Evolutionary conservation across 1,140 invertebrate genomes (phyloP).

Genomic region (Ostrea edulis): DNA sequence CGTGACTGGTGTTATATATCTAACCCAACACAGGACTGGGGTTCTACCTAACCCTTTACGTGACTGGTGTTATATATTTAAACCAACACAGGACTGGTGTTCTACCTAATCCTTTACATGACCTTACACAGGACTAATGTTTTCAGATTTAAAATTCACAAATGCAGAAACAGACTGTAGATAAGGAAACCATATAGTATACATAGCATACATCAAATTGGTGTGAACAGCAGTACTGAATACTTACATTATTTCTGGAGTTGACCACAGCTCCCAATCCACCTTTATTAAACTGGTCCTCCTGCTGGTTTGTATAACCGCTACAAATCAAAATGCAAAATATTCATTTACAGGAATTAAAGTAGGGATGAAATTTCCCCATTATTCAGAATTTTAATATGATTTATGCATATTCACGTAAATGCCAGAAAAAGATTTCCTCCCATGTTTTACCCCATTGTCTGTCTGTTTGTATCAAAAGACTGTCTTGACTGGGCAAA

Average conservation of each 20-base stretch:
- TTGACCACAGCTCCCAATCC: slow-evolving; percentile 71
- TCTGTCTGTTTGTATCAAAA: slow-evolving; percentile 76
- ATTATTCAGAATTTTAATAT: background rate
- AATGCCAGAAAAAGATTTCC: background rate
- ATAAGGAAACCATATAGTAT: no score
- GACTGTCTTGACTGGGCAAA: slow-evolving; percentile 90
- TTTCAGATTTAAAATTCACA: no score
- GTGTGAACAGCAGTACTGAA: background rate
- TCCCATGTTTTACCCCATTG: slow-evolving; percentile 60
- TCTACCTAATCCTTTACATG: no score
- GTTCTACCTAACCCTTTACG: no score
- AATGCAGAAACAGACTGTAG: no score
- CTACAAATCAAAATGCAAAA: slow-evolving; percentile 43
- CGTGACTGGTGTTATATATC: no score
- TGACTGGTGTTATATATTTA: no score
- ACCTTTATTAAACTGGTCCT: slow-evolving; percentile 68
- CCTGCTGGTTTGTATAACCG: slow-evolving; percentile 66
- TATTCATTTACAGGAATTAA: background rate
- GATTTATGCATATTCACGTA: background rate
- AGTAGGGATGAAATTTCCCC: background rate
- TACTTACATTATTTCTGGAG: slow-evolving; percentile 50
- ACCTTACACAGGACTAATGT: no score
- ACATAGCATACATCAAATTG: no score
- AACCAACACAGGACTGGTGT: no score
- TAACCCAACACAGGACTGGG: no score